Percentiles rank a stretch among this genome's conserved stretches.
Conservation (phyloP, 2,113 vertebrate species). For the Crotalus tigris region DNA sequence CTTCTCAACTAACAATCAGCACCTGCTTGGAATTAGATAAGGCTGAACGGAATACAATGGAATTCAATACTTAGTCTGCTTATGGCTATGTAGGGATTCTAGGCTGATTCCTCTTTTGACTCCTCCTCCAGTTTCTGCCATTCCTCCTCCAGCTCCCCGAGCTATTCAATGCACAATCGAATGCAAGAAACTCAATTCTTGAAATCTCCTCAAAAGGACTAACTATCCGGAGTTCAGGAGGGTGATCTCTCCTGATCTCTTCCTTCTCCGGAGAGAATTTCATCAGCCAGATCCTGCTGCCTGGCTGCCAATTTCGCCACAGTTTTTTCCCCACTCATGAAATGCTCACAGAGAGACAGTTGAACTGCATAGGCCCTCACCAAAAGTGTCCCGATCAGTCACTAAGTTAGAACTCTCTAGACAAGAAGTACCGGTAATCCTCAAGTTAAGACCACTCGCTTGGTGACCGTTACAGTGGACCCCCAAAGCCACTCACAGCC, state of each 20-base stretch:
- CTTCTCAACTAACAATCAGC: not conserved
- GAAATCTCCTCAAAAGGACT: not conserved
- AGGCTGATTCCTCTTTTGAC: not conserved
- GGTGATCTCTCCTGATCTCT: not conserved
- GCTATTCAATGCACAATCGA: not conserved
- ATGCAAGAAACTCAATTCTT: not conserved
- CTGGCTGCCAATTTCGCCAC: not conserved
- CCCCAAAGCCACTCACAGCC: not conserved
- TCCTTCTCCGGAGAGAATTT: not conserved
- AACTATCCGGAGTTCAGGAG: not conserved
- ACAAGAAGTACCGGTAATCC: not conserved
- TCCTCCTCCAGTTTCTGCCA: not conserved
- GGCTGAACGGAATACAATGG: not conserved
- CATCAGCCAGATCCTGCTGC: not conserved
- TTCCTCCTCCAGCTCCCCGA: not conserved
- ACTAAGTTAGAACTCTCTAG: not conserved
- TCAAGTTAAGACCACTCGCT: not conserved
- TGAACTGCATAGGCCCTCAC: not conserved
- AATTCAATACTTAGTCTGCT: not conserved
- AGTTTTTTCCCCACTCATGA: not conserved
- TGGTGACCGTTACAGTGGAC: not conserved
- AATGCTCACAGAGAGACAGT: not conserved
- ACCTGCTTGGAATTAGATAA: not conserved
- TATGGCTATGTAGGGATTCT: not conserved
- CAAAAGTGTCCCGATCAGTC: not conserved